Evolutionary conservation across 2,113 vertebrate genomes (phyloP), one percentile per base, ranked within the genome.

Genomic region (Embiotoca jacksoni): DNA sequence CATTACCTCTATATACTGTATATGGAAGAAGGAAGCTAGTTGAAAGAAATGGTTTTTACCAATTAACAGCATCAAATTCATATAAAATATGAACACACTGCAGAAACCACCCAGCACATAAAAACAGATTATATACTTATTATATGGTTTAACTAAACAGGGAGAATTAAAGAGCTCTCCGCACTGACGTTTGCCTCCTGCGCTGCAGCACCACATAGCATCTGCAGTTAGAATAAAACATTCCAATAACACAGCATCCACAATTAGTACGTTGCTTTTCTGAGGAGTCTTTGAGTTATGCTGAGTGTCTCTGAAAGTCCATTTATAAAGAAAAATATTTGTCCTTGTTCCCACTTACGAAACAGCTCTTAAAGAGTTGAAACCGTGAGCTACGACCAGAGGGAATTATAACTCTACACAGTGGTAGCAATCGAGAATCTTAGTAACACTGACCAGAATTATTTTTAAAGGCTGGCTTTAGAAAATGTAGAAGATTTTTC

Each of bases 51-150:
- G 44, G 30, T 55, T 88, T 78, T 78, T 68, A 74, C 53, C 61
- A 80, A 81, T 81, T 55, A 65, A 88, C 61, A 73, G 72, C 83
- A 81, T 85, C 60, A 74, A 73, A 72, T 72, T 85, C 59, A 79
- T 57, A 72, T 82, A 63, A 75, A 75, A 76, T 57, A 73, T 39
- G 75, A 78, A 81, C 60, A 85, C 77, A 90, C 70, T 75, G 64
- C 74, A 83, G 56, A 85, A 83, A 86, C 65, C 86, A 71, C 72
- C 35, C 46, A 70, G 66, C 36, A 2, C 37, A 77, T 74, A 78
- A 66, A 72, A 84, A 78, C 46, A 65, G 72, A 83, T 77, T 69
- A 86, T 65, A 87, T 80, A 86, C 53, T 69, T 69, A 72, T 72
- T 67, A 83, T 72, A 86, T 71, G 69, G 49, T 78, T 82, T 61